phyloP scores from a whole-genome alignment of 2,797 vertebrate genomes.

The Acridotheres tristis region DNA sequence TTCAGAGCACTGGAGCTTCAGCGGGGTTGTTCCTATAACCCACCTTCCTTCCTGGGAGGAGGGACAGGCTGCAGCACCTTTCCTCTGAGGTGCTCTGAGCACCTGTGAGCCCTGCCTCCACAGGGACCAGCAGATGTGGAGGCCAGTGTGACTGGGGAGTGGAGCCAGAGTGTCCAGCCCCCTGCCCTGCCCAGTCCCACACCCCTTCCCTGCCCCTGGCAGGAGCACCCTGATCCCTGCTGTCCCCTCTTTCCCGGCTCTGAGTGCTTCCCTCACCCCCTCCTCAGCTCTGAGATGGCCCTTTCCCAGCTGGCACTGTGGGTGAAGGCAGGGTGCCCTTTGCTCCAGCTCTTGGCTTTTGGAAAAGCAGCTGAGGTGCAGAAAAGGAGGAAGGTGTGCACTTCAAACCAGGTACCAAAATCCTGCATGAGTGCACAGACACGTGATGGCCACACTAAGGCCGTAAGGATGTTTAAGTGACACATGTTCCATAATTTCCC shows the following conservation, averaged over 20 bases:
- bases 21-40: not conserved
- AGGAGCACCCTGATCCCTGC: not conserved
- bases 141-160: not conserved
- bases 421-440: not conserved
- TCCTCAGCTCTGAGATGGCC: not conserved
- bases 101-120: constrained; percentile 23
- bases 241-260: not conserved
- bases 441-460: not conserved
- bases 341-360: not conserved
- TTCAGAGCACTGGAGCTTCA: not conserved
- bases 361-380: not conserved
- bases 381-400: not conserved
- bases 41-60: constrained; percentile 1
- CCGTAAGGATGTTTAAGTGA: not conserved
- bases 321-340: not conserved
- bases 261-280: not conserved
- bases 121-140: not conserved
- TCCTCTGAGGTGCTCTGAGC: fast-evolving
- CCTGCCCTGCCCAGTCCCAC: not conserved
- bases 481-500: not conserved
- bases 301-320: not conserved
- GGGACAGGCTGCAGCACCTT: not conserved
- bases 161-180: not conserved
- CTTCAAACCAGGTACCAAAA: not conserved
- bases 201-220: not conserved